Base-by-base conservation (phyloP, 2,888 invertebrate genomes). In the Drosophila helvetica region DNA sequence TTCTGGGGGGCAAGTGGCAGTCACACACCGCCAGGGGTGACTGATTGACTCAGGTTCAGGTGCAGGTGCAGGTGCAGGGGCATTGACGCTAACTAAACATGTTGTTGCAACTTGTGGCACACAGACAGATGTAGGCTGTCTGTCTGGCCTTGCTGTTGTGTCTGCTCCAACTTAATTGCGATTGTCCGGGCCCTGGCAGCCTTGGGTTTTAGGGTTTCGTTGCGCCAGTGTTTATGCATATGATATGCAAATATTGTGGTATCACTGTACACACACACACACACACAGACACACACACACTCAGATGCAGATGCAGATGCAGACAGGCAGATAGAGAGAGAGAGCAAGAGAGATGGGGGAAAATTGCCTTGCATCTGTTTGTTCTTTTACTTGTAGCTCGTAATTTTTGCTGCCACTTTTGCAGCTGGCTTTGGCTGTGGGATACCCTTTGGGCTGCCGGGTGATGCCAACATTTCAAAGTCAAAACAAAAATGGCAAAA, bases 171-270 rank as follows among this genome's bases (percentile, higher is more conserved):
- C 80, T 79, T 86, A 86, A 88, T 84, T 84, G 88, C 81, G 69
- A 74, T 80, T 88, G 83, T 78, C 78, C 86, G 76, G 38, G 47
- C 58, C 59, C 57, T 74, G 72, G 33, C 46, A 71, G 47, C 53
- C 55, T 69, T 83, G 63, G 30, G 22, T 52, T 58, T 47, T 68
- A 54, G 59, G 57, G 68, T 56, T 67, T 46, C 55, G 68, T 77
- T 67, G 76, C 84, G 88, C 75, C 73, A 76, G 72, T 88, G 88
- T 79, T 88, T 85, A 88, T 85, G 88, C 79, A 85, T 85, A 85
- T 88, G 86, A 85, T 85, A 85, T 85, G 85, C 86, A 88, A 85
- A 85, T 85, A 83, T 86, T 88, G 79, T 86, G 77, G 77, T 86
- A 88, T 86, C 88, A 74, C 64, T 74, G 72, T 72, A 70, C 59